Conservation (phyloP, 2,888 invertebrate species). For the Pollenia amentaria region DNA sequence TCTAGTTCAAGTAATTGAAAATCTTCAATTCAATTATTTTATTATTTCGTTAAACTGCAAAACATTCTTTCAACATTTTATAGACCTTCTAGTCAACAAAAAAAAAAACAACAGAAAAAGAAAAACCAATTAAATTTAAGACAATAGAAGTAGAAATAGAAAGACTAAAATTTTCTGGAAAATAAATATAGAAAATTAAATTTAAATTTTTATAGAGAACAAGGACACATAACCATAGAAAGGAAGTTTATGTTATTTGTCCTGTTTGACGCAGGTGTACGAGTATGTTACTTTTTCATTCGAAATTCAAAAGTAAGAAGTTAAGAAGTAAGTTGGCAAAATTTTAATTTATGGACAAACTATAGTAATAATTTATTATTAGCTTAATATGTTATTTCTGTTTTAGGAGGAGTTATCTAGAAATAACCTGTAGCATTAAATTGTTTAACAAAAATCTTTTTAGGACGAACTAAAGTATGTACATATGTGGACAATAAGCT, state of each 20-base stretch:
- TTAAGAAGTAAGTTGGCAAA: not conserved
- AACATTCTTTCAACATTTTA: not conserved
- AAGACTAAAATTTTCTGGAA: not conserved
- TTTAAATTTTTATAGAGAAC: not conserved
- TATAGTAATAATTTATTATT: too few species aligned
- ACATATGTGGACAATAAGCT: too few species aligned
- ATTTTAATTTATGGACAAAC: not conserved
- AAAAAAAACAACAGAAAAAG: not conserved
- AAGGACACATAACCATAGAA: not conserved
- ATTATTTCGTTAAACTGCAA: not conserved
- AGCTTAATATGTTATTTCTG: too few species aligned
- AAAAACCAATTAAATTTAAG: not conserved
- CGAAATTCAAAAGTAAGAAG: not conserved
- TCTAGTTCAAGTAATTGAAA: slow-evolving; percentile 3
- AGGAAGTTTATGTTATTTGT: not conserved
- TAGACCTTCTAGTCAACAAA: not conserved
- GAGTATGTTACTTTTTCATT: not conserved
- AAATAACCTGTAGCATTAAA: too few species aligned
- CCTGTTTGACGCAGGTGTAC: not conserved
- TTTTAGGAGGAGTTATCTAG: too few species aligned
- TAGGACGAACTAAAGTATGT: too few species aligned
- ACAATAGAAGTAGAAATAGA: not conserved
- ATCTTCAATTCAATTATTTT: not conserved
- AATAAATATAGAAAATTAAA: slow-evolving; percentile 1
- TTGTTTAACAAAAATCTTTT: too few species aligned